Evolutionary conservation across 2,113 vertebrate genomes (phyloP), one percentile per base, ranked within the genome.

Genomic region (Etheostoma cragini): DNA sequence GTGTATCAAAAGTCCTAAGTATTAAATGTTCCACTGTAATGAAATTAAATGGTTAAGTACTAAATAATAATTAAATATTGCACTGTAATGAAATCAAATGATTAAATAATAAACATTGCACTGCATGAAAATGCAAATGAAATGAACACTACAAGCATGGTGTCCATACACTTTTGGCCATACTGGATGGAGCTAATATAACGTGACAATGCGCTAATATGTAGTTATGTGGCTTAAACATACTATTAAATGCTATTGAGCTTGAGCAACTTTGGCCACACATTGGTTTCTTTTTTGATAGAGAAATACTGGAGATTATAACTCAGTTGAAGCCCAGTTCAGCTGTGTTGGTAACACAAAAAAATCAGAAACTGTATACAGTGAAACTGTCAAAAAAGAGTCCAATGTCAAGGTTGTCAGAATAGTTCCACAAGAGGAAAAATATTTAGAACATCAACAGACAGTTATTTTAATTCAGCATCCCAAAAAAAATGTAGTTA

Each of bases 391-490:
- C 14, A 47, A 46, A 66, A 73, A n/a, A 50, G 38, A 77, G 22
- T 62, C 8, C 12, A 17, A 5, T 35, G 35, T 53, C 53, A 68
- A 53, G 56, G 72, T 26, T 60, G 68, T 21, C 24, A 49, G 22
- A 57, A 52, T 2, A 45, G 7, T 22, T 60, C 26, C 6, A 42
- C 12, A 69, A 5, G 1, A 53, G 22, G 1, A 62, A 24, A 54
- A 82, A 60, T 5, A 0, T n/a, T 56, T 54, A n/a, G 67, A 15
- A 19, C 56, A 74, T 77, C 76, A 72, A 83, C 64, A 82, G 68
- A 69, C 60, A 49, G 33, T 61, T 42, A 64, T 77, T 88, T 87
- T 69, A 79, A 89, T 89, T 88, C 72, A 60, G 47, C 38, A 60
- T 74, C 64, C 49, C 26, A 26, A 62, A 69, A 86, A 11, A 79